Conservation (phyloP, 2,888 invertebrate species). For the Noctua fimbriata region DNA sequence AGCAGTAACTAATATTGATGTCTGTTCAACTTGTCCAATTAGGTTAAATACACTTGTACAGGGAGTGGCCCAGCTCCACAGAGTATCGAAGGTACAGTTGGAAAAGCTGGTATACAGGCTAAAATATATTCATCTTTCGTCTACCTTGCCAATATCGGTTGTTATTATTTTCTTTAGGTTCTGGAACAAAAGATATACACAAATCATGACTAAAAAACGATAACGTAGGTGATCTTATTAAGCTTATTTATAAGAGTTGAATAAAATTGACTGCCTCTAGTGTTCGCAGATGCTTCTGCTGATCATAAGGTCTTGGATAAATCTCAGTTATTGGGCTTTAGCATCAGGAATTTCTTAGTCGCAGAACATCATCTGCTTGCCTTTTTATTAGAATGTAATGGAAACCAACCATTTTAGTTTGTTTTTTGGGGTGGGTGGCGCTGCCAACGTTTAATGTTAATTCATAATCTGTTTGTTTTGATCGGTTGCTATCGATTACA, state of each 20-base stretch:
- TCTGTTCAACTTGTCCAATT: conserved; percentile 11
- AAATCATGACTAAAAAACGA: neutral
- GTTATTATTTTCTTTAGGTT: neutral
- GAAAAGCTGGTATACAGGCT: neutral
- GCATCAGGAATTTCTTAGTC: neutral
- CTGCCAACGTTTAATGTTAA: too few relatives aligned
- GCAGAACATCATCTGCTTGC: neutral
- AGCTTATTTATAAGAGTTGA: neutral
- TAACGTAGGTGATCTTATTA: neutral
- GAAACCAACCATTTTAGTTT: too few relatives aligned
- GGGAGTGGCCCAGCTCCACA: conserved; percentile 17
- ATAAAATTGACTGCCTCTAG: neutral
- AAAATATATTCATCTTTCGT: neutral
- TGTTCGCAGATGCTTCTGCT: neutral
- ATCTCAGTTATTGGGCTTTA: neutral
- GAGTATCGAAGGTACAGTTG: neutral
- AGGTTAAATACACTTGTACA: conserved; percentile 16
- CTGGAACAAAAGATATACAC: neutral
- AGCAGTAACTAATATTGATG: neutral
- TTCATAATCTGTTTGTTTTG: too few relatives aligned
- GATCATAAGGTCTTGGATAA: neutral
- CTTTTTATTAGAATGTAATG: neutral
- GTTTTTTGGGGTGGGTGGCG: too few relatives aligned
- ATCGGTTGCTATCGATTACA: too few relatives aligned
- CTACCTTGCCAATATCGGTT: neutral